Base-by-base conservation (phyloP, 2,113 vertebrate species). In the Capricornis sumatraensis region DNA sequence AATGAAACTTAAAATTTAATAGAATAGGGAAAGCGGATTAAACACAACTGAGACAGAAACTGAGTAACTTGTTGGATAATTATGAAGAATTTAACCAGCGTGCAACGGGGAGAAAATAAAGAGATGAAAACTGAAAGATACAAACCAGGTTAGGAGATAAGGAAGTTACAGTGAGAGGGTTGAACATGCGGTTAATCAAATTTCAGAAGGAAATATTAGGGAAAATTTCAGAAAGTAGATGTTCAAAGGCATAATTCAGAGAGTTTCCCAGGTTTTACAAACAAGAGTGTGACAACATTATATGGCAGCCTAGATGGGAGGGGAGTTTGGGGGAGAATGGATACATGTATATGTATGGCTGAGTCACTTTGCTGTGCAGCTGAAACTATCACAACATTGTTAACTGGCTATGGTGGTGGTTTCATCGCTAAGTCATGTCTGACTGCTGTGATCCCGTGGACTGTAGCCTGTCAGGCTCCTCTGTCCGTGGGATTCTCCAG, bases 371-470 rank as follows among this genome's bases (percentile, higher is more conserved):
- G 64, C n/a, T 71, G 9, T 21, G 4, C n/a, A 71, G n/a, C 64
- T 71, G 64, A 71, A 71, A 36, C 64, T 71, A 21, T 71, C 64
- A 71, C 64, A 19, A 36, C 64, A 11, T 71, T 36, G n/a, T 36
- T 71, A 71, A 71, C 64, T 36, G 64, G 64, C 64, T 36, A 36
- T 36, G 21, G 52, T 11, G 43, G 23, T 71, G 33, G 64, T 71
- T 11, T 71, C 8, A 0, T 36, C 4, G 0, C n/a, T 71, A 71
- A 71, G n/a, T 71, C 1, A 0, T 11, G n/a, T 36, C 64, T 36
- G n/a, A 71, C 64, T 71, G 4, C 16, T 36, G n/a, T 5, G 9
- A 36, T 36, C n/a, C 64, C 1, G 1, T 71, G n/a, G 64, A 21
- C 64, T 71, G n/a, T 36, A 71, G 17, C n/a, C n/a, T 71, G n/a